Evolutionary conservation across 2,113 vertebrate species (phyloP), one percentile per base, ranked within the genome.

Genomic region (Myocastor coypus): DNA sequence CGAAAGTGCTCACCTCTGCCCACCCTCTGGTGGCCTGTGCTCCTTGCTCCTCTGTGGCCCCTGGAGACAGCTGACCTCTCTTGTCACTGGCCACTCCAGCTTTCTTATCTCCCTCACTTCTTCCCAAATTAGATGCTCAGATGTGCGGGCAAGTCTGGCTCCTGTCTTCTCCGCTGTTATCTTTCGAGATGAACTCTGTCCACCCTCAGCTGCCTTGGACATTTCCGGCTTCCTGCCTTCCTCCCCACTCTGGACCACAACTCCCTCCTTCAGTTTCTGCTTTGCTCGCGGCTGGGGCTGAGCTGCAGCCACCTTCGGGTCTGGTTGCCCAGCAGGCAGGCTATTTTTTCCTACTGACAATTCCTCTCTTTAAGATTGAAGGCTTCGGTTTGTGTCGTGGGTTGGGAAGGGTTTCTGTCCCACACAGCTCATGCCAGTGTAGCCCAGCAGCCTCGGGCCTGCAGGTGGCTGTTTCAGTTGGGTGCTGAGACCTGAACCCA

Each of bases 81-180:
- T 96, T 96, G 83, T 96, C 94, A 87, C 63, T 3, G 50, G 95
- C 88, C 95, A 94, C 90, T 94, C 95, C 17, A 9, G 83, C 26
- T 34, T 17, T 32, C 83, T 87, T 96, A 96, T 96, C 95, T 95
- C 59, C 40, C 37, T 73, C 37, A 11, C 61, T 89, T 52, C 87
- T 93, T 94, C 87, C 94, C 85, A 91, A 75, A 94, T 22, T 78
- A 86, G 97, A 89, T 94, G 78, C 80, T 84, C 46, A 37, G 92
- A 94, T 83, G 94, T 90, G 94, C 86, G 85, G 88, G 46, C 94
- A 94, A 97, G 92, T 95, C 94, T 95, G 95, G 96, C 93, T 98
- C 87, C 14, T 89, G 78, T 94, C 95, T 94, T 87, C 92, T 96
- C 83, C 83, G 69, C 61, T 88, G 94, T 90, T 97, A 97, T 96